These are phyloP conservation scores for Drosophila obscura DNA, from an alignment of 1,140 invertebrate species.

Conservation along the genomic window DNA sequence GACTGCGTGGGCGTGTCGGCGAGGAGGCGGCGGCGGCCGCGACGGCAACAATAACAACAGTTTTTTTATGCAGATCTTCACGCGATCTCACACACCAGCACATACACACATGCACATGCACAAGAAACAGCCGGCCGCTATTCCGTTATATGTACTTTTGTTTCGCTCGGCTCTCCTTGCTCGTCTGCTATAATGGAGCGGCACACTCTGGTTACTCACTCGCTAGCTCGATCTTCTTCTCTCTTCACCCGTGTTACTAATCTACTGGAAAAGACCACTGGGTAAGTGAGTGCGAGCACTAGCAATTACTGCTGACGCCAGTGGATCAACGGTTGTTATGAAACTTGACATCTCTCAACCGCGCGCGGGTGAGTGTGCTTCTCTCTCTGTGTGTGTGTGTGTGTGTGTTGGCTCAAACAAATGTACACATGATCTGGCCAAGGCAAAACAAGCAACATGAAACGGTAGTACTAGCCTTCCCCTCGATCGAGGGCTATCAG, in stretches of 20 bases:
- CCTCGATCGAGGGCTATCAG: not conserved
- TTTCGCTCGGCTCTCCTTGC: slow-evolving; percentile 20
- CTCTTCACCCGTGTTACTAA: slow-evolving; percentile 27
- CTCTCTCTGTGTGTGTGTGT: slow-evolving; percentile 11
- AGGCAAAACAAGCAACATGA: slow-evolving; percentile 30
- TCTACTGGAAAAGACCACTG: slow-evolving; percentile 30
- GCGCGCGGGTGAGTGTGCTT: not conserved
- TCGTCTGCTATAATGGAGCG: slow-evolving; percentile 14
- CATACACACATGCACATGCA: slow-evolving; percentile 12
- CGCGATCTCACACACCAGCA: slow-evolving; percentile 2
- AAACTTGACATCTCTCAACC: slow-evolving; percentile 42
- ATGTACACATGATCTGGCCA: slow-evolving; percentile 58
- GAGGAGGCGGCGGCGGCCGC: no score
- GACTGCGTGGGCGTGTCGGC: slow-evolving; percentile 7
- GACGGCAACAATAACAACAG: slow-evolving; percentile 39
- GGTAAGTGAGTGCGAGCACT: slow-evolving; percentile 57
- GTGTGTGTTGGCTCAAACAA: slow-evolving; percentile 34
- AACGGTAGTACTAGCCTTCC: no score
- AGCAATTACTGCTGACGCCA: slow-evolving; percentile 42
- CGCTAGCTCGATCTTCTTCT: slow-evolving; percentile 7
- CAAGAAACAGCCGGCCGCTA: slow-evolving; percentile 54
- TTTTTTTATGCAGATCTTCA: slow-evolving; percentile 43
- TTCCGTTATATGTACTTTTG: slow-evolving; percentile 36
- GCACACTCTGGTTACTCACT: slow-evolving; percentile 6
- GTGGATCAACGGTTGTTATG: slow-evolving; percentile 61